phyloP scores from a whole-genome alignment of 2,113 vertebrate genomes.

The Peromyscus polionotus region DNA sequence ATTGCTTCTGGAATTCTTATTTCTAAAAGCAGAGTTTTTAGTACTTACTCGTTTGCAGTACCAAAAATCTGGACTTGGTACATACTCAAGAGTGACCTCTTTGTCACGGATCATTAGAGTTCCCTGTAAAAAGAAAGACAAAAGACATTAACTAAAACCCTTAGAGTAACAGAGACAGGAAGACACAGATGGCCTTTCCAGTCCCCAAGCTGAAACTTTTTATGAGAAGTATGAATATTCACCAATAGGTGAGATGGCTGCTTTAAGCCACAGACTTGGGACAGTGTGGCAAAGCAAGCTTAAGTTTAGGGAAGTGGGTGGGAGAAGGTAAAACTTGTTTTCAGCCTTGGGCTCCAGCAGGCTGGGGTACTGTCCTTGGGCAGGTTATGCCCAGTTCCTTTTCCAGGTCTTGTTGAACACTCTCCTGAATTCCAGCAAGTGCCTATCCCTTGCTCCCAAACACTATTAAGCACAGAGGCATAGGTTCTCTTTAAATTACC shows the following conservation, averaged over 20 bases:
- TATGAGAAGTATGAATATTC: slow-evolving; percentile 72
- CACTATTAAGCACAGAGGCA: slow-evolving; percentile 31
- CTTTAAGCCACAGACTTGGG: slow-evolving; percentile 63
- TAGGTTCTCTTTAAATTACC: slow-evolving; percentile 1
- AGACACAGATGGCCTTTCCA: slow-evolving; percentile 78
- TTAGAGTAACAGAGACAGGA: slow-evolving; percentile 41
- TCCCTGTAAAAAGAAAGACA: slow-evolving; percentile 92
- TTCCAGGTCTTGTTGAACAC: background rate
- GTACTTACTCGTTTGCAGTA: slow-evolving; percentile 90
- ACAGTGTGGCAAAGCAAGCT: slow-evolving; percentile 53
- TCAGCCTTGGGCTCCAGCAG: slow-evolving; percentile 46
- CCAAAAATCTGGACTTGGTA: slow-evolving; percentile 89
- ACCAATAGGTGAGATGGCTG: slow-evolving; percentile 56
- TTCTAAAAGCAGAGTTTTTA: slow-evolving; percentile 34
- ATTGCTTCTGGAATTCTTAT: background rate
- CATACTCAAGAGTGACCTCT: slow-evolving; percentile 94
- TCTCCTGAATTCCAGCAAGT: background rate
- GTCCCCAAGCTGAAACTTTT: slow-evolving; percentile 74
- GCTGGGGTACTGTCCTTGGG: slow-evolving; percentile 25
- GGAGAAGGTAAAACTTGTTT: slow-evolving; percentile 54
- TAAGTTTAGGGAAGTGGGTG: slow-evolving; percentile 62
- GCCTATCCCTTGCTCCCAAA: background rate
- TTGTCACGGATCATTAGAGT: slow-evolving; percentile 94
- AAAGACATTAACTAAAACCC: slow-evolving; percentile 72
- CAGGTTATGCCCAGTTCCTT: slow-evolving; percentile 41